A percentile compares a stretch with the other conserved stretches of the same genome.
Conservation (phyloP, 2,797 vertebrate genomes). For the Corythornis leucogaster region DNA sequence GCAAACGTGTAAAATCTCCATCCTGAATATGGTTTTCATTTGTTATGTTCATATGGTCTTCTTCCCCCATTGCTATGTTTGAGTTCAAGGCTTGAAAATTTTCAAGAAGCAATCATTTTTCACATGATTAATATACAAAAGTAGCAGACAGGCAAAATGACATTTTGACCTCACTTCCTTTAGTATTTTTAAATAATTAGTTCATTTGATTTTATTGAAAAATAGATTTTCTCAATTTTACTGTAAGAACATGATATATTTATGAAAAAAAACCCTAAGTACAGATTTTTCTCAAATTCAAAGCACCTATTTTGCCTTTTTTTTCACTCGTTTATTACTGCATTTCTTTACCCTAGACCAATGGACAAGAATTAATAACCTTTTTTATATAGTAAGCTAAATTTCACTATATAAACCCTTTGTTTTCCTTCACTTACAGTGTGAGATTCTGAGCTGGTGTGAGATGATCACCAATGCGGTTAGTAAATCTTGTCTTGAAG, state of each 20-base stretch:
- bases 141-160: constrained; percentile 36
- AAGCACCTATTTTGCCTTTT: not conserved
- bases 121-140: constrained; percentile 26
- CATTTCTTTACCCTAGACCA: not conserved
- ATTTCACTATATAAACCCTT: not conserved
- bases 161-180: not conserved
- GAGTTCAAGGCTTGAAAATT: not conserved
- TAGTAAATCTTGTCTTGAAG: not conserved
- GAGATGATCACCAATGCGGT: not conserved
- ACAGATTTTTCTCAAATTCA: not conserved
- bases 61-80: not conserved
- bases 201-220: constrained; percentile 10
- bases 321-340: not conserved
- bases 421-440: not conserved
- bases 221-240: constrained; percentile 12
- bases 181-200: constrained; percentile 31
- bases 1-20: not conserved
- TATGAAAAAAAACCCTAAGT: not conserved
- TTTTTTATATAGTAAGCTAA: not conserved
- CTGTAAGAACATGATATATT: not conserved
- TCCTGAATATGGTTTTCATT: constrained; percentile 1
- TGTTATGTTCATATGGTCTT: not conserved
- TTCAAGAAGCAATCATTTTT: constrained; percentile 29
- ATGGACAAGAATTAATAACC: not conserved
- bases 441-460: not conserved